Evolutionary conservation across 2,797 vertebrate genomes (phyloP).

Genomic region (Philypnodon macrostomus): DNA sequence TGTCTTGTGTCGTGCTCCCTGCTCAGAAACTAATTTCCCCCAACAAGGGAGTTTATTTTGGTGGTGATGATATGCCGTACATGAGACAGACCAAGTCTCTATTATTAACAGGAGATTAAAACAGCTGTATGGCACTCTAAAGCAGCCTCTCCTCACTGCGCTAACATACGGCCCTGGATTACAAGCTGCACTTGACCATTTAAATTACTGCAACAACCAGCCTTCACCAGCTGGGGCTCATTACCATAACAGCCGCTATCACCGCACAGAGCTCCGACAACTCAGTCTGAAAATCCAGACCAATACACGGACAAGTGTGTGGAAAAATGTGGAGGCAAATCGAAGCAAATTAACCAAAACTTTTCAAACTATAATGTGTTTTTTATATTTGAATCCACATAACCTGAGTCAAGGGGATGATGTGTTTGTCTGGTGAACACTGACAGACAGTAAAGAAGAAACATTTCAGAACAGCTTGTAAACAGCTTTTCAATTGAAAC

Average conservation of each 20-base stretch:
- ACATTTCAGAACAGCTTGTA: no score
- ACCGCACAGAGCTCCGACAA: constrained; percentile 47
- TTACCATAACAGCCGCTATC: constrained; percentile 72
- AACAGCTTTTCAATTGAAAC: no score
- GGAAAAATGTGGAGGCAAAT: neutral
- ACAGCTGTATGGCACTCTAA: constrained; percentile 94
- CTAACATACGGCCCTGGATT: constrained; percentile 91
- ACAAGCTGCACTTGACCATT: constrained; percentile 97
- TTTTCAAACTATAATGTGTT: neutral
- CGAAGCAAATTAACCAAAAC: neutral
- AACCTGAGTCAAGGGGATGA: neutral
- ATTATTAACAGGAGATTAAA: constrained; percentile 97
- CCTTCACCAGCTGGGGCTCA: constrained; percentile 93
- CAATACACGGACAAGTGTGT: constrained; percentile 25
- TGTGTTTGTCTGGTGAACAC: no score
- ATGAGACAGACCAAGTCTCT: constrained; percentile 82
- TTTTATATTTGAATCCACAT: neutral
- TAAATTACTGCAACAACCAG: constrained; percentile 94
- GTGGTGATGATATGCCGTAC: constrained; percentile 67
- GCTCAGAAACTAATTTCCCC: constrained; percentile 71
- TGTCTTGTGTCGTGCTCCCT: constrained; percentile 59
- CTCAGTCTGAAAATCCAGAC: constrained; percentile 45
- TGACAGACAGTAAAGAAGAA: no score
- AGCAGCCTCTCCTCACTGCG: constrained; percentile 84
- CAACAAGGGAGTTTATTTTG: constrained; percentile 74